A percentile compares a stretch with the other conserved stretches of the same genome.
Conservation (phyloP, 2,113 vertebrate genomes). For the Rynchops niger region DNA sequence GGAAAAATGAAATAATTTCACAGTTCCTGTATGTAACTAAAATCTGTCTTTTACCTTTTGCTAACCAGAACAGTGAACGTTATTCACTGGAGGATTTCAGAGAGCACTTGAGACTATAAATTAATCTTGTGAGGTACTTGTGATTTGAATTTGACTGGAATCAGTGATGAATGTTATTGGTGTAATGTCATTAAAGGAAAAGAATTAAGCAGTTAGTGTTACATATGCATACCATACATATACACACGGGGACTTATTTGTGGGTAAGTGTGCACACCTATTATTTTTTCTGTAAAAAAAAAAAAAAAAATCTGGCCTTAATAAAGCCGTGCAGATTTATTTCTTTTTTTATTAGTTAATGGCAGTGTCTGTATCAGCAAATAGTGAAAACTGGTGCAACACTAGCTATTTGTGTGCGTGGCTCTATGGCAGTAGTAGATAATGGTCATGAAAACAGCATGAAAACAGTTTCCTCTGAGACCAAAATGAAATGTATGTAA, state of each 20-base stretch:
- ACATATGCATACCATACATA: not conserved
- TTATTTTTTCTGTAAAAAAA: not conserved
- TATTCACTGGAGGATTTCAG: not conserved
- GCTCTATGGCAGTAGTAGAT: not conserved
- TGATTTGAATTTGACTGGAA: conserved; percentile 6
- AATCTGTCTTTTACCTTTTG: not conserved
- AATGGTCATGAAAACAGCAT: not conserved
- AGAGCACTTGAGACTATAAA: not conserved
- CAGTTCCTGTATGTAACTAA: not conserved
- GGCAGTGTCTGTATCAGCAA: not conserved
- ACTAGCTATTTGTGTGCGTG: not conserved
- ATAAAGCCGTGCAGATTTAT: not conserved
- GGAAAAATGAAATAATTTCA: not conserved
- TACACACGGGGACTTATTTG: not conserved
- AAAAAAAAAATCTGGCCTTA: not conserved
- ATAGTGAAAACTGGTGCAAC: not conserved
- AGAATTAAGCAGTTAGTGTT: not conserved
- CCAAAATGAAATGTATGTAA: not conserved
- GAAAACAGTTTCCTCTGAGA: not conserved
- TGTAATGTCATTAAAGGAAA: not conserved
- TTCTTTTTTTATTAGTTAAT: not conserved
- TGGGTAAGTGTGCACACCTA: not conserved
- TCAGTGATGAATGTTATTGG: not conserved
- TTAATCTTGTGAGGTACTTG: not conserved
- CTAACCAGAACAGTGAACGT: not conserved